Conservation (phyloP, 2,797 vertebrate genomes). For the Enteromius fasciolatus region DNA sequence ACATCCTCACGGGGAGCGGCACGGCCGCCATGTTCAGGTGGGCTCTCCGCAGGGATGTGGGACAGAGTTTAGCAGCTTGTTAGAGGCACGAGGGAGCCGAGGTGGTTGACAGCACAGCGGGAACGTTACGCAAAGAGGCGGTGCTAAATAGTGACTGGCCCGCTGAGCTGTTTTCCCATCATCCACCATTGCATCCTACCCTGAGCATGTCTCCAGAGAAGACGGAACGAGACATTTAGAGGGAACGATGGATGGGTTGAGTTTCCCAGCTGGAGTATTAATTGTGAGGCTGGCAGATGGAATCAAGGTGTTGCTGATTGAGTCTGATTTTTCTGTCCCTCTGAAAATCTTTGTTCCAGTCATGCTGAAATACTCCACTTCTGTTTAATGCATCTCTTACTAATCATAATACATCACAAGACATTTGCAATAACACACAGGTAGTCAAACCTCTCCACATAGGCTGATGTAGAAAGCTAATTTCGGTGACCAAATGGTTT, state of each 20-base stretch:
- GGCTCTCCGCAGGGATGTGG: constrained; percentile 49
- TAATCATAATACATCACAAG: not conserved
- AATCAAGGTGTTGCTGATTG: constrained; percentile 50
- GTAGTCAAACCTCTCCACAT: not conserved
- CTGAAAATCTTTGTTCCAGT: constrained; percentile 33
- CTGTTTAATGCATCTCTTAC: not conserved
- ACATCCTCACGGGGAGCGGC: constrained; percentile 10
- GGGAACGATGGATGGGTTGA: not conserved
- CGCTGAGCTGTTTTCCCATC: constrained; percentile 49
- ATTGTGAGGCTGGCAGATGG: constrained; percentile 53
- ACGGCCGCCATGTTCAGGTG: constrained; percentile 46
- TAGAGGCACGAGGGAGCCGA: constrained; percentile 46
- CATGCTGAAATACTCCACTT: not conserved
- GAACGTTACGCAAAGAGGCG: constrained; percentile 32
- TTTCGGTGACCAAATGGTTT: not conserved
- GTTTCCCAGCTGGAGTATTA: constrained; percentile 45
- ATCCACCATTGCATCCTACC: constrained; percentile 4
- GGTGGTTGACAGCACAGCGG: constrained; percentile 51
- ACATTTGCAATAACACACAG: not conserved
- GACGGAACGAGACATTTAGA: constrained; percentile 12
- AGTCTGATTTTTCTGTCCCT: constrained; percentile 45
- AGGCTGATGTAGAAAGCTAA: not conserved
- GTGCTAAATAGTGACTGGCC: constrained; percentile 48
- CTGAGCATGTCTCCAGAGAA: constrained; percentile 17
- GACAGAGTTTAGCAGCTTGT: constrained; percentile 62